Evolutionary conservation across 2,113 vertebrate species (phyloP), one percentile per base, ranked within the genome.

Genomic region (Lepus europaeus): DNA sequence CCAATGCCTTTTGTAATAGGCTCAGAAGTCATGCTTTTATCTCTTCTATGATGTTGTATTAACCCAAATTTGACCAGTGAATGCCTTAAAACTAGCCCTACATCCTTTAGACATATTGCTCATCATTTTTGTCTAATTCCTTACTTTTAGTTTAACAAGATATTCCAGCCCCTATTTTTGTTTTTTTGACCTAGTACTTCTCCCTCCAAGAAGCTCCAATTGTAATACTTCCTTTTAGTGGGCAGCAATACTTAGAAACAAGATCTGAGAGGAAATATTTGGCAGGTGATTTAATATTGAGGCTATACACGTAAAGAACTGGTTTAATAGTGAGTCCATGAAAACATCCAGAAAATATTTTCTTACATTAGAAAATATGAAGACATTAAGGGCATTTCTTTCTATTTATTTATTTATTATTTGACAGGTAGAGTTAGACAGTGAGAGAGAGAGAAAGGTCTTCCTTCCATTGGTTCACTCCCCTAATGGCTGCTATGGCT

Each of bases 261-360:
- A 82, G 14, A 49, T 70, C 80, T 74, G 1, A 27, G 59, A 36
- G 20, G 29, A 78, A 56, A 3, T 22, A 0, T 95, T 80, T 59
- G 39, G 31, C 3, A 90, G 33, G 6, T 90, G 25, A 64, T 72
- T 63, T 79, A 51, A 87, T 45, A 8, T 84, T 77, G 31, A 96
- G 77, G 20, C 29, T 79, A 74, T 90, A 39, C 22, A 90, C 66
- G 13, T 33, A 84, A 72, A 95, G 82, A 76, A 84, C 20, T 51
- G 64, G 17, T 83, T 81, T 69, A 56, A 73, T 59, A 70, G 64
- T 25, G 12, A 84, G 36, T 81, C 51, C 8, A n/a, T 87, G 73
- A 78, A 94, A 19, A 93, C 25, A 74, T 6, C 53, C 82, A 31
- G 76, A 77, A 76, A 84, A 61, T 2, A 6, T 79, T 89, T 59